Conservation (phyloP, 2,797 vertebrate species). For the Darevskia mixta region DNA sequence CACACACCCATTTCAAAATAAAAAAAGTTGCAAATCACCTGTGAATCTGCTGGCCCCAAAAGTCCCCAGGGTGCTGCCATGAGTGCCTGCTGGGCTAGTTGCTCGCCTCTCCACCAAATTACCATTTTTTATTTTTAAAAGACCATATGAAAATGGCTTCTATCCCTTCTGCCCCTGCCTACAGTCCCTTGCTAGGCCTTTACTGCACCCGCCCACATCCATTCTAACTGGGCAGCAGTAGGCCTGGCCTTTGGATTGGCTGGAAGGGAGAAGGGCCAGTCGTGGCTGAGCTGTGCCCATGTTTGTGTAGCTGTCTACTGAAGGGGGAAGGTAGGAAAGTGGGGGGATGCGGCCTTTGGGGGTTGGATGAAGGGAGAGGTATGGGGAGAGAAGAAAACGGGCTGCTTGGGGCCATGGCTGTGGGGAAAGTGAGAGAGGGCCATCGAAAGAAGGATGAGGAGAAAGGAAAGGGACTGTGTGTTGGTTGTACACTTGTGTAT, state of each 20-base stretch:
- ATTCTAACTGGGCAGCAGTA: background rate
- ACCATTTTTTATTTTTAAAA: too few relatives aligned
- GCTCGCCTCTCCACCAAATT: too few relatives aligned
- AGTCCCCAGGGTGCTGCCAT: background rate
- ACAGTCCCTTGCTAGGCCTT: background rate
- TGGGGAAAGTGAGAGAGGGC: background rate
- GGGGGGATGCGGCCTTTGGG: too few relatives aligned
- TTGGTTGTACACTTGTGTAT: background rate
- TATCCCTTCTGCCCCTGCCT: background rate
- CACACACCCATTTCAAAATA: background rate
- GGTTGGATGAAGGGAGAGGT: too few relatives aligned
- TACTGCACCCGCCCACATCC: background rate
- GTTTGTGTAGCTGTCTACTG: background rate
- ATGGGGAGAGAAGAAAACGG: too few relatives aligned
- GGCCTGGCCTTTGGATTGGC: background rate
- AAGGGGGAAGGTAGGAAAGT: too few relatives aligned
- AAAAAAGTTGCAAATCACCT: background rate
- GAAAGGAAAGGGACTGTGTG: background rate
- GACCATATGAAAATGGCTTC: background rate
- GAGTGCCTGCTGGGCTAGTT: too few relatives aligned
- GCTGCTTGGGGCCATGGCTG: too few relatives aligned
- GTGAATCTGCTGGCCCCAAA: background rate
- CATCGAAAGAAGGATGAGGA: background rate
- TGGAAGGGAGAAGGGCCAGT: background rate
- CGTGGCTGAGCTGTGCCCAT: background rate